Base-by-base conservation (phyloP, 2,113 vertebrate genomes). In the Antechinus flavipes region DNA sequence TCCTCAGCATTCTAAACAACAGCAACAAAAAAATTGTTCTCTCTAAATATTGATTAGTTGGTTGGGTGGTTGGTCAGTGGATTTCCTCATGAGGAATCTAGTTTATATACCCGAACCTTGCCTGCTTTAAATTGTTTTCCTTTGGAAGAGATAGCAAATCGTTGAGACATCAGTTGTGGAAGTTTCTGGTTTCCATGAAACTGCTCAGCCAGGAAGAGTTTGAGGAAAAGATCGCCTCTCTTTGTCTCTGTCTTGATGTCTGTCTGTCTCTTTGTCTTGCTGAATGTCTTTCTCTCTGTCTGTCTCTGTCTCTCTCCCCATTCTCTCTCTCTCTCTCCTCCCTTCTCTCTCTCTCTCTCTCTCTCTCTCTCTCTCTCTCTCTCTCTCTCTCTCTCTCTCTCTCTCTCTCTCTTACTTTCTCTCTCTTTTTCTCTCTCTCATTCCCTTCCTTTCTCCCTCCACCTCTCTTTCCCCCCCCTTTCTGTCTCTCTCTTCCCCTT, bases 191-290 rank as follows among this genome's bases (percentile, higher is more conserved):
- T 68, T 30, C 3, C 12, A 14, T 35, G 58, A 27, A 10, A 26
- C 56, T 58, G 9, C 26, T 58, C 56, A 58, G 26, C 27, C 61
- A 35, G 61, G 30, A 68, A 68, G 61, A 68, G 30, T 68, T 68
- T 68, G 61, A 35, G 30, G 30, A 68, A 68, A 68, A 12, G 61
- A 6, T 1, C 35, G 3, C 35, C 58, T 61, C 27, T 61, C 26
- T 26, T 1, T 30, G 1, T 30, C 27, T 26, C 7, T 30, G 1
- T 30, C 27, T 3, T 3, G 9, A 9, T 9, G 2, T 9, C 3
- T 10, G 8, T 27, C 1, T 11, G 8, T 30, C 8, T 27, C 9
- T 27, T 2, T 8, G 23, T 11, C 25, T 9, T 2, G 6, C 56
- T 10, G 2, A 9, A 27, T 58, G 8, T 58, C 23, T 23, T 3